Base-by-base conservation (phyloP, 2,113 vertebrate genomes). In the Syngnathus typhle region DNA sequence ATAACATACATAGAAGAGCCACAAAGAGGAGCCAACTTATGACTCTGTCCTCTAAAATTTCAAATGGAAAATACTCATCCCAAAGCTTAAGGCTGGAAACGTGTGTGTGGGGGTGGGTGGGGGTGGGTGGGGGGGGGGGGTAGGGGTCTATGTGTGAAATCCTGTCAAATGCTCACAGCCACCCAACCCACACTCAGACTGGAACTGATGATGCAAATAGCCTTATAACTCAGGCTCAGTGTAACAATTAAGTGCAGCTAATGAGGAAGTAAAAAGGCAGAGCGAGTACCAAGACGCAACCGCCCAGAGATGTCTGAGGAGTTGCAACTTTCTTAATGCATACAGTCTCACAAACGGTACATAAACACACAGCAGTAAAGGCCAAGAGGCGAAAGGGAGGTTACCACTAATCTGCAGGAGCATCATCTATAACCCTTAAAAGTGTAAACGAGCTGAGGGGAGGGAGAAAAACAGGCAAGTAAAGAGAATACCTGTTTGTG, bases 151-250 rank as follows among this genome's bases (percentile, higher is more conserved):
- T 3, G 27, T 32, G 27, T 32, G 27, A 32, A 32, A 3, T 3
- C 2, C 27, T 32, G 77, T 75, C 82, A 75, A n/a, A 70, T 13
- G 64, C 36, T 70, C 65, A 64, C 39, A 41, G 39, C 56, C 67
- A 62, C 66, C 66, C 23, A 41, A 56, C 21, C 68, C 65, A 67
- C 23, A 51, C 62, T 70, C 43, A 64, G 68, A 60, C 82, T 7
- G 52, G 71, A 87, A 71, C 71, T 72, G 60, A 78, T 78, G 74
- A 85, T 55, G 55, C 66, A 84, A 76, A 83, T 68, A 69, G 74
- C 64, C 68, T 72, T 49, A 79, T 54, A 82, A 72, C 64, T 64
- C 60, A 32, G 65, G 58, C 52, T 77, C 65, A 67, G 62, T 71
- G 71, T 67, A 72, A 60, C 11, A 5, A 36, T 79, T 39, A 77